These are phyloP conservation scores for Mionectes olivaceus DNA, from an alignment of 2,797 vertebrate genomes.

Conservation along the genomic window DNA sequence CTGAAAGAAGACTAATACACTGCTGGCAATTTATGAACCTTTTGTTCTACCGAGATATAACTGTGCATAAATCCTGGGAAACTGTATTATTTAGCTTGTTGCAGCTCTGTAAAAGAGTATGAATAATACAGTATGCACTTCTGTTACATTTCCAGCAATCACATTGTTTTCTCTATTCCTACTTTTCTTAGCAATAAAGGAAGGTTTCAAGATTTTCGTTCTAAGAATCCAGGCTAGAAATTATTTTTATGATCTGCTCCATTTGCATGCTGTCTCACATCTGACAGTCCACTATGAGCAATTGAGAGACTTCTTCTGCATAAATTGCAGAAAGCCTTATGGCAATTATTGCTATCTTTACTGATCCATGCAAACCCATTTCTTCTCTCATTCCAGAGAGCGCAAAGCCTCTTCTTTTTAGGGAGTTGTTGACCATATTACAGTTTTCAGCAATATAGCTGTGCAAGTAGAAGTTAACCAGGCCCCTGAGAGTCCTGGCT, in stretches of 20 bases:
- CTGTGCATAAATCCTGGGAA: conserved; percentile 14
- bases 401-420: conserved; percentile 53
- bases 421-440: conserved; percentile 51
- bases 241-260: conserved; percentile 61
- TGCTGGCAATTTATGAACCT: background rate
- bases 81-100: conserved; percentile 14
- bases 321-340: conserved; percentile 66
- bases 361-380: conserved; percentile 66
- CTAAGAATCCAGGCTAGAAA: conserved; percentile 47
- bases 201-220: conserved; percentile 49
- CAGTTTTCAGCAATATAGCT: conserved; percentile 36
- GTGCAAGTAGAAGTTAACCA: conserved; percentile 54
- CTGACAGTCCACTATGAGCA: conserved; percentile 69
- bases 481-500: conserved; percentile 38
- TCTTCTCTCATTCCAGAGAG: conserved; percentile 56
- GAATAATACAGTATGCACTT: conserved; percentile 25
- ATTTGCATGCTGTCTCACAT: conserved; percentile 66
- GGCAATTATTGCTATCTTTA: conserved; percentile 70
- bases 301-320: conserved; percentile 61
- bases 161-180: conserved; percentile 2
- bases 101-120: background rate
- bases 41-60: conserved; percentile 1
- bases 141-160: background rate
- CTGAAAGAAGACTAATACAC: background rate
- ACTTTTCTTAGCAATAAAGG: conserved; percentile 26